Base-by-base conservation (phyloP, 2,797 vertebrate species). In the Prionace glauca region DNA sequence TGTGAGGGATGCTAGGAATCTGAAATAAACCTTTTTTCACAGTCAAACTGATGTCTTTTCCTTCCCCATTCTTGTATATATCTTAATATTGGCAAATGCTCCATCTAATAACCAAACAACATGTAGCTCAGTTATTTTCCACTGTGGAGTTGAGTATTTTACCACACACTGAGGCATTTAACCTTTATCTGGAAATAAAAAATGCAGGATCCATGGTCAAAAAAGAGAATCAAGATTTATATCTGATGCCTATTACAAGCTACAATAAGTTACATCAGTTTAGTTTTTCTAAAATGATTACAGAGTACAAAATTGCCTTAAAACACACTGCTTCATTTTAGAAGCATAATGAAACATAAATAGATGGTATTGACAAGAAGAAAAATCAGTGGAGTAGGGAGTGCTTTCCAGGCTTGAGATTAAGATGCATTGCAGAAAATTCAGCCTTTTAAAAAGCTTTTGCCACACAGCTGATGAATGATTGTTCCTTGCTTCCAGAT, bases 381-480 rank as follows among this genome's bases (percentile, higher is more conserved):
- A 62, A 5, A n/a, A 29, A 62, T 5, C 3, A 5, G 29, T 65
- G 12, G 12, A 36, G 29, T 65, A 65, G 60, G 88, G 60, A 62
- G 1, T n/a, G 29, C 56, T 65, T 65, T 36, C 60, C 56, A 32
- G 7, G 16, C 32, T 62, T 91, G 60, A 91, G 16, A 65, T 91
- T 62, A 91, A 91, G 88, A 91, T 65, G 56, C 60, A 65, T 62
- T 90, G 56, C 87, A 90, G 87, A 90, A 88, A n/a, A 91, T 32
- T 8, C 4, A 62, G 88, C 60, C 65, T 62, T 62, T 65, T 91
- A 32, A 91, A 91, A 91, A 91, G 14, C 60, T 18, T 65, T n/a
- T 65, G 88, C 60, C 29, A 60, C 5, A 20, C 65, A 91, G 4
- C 88, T 65, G 88, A 65, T 7, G 1, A 16, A 16, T 91, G 16